These are phyloP conservation scores for Motacilla tschutschensis DNA, from an alignment of 2,113 vertebrate genomes.

Conservation along the genomic window DNA sequence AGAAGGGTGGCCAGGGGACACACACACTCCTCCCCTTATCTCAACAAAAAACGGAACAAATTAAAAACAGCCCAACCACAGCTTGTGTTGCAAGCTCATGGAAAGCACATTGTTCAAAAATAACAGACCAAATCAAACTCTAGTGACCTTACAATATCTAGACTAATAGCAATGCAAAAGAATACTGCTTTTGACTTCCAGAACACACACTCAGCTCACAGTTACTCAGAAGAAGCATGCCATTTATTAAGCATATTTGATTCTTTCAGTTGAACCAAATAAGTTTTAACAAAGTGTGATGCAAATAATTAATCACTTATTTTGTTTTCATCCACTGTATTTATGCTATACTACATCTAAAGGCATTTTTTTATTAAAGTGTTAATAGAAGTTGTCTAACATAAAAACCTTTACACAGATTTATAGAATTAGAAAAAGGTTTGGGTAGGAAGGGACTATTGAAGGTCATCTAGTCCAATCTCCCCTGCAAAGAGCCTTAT, in stretches of 20 bases:
- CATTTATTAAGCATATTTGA: neutral
- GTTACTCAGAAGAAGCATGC: neutral
- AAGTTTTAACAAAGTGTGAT: neutral
- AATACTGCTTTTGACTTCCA: neutral
- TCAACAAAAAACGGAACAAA: neutral
- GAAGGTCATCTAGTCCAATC: neutral
- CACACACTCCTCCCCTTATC: neutral
- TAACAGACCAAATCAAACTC: neutral
- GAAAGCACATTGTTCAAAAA: neutral
- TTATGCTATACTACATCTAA: neutral
- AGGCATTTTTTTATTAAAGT: neutral
- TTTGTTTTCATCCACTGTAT: neutral
- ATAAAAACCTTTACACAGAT: neutral
- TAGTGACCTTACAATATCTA: neutral
- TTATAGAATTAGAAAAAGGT: neutral
- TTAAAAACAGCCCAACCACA: neutral
- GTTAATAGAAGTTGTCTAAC: neutral
- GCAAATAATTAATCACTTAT: neutral
- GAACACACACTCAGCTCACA: neutral
- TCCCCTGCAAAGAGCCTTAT: neutral
- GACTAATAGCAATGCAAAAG: neutral
- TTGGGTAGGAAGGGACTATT: neutral
- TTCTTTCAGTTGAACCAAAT: neutral
- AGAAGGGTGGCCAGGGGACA: neutral
- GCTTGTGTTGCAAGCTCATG: neutral